Conservation (phyloP, 2,888 invertebrate species). For the Cataglyphis altisquamis region DNA sequence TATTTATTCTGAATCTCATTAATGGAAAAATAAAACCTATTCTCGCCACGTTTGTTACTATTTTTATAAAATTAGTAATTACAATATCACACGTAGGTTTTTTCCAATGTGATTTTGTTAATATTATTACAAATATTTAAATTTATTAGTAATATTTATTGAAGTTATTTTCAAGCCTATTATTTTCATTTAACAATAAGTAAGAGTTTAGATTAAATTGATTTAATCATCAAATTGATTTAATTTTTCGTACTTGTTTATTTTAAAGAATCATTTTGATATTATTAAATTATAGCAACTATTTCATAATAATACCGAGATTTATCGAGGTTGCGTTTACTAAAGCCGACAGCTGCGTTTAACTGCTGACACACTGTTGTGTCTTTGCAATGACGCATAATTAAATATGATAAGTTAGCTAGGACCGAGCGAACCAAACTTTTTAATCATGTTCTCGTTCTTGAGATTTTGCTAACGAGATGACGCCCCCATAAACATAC, state of each 20-base stretch:
- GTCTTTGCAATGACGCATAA: constrained; percentile 48
- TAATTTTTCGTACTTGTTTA: constrained; percentile 2
- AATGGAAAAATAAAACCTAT: not conserved
- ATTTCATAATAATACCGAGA: not conserved
- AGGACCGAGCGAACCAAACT: constrained; percentile 31
- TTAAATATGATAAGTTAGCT: constrained; percentile 60
- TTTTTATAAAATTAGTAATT: constrained; percentile 7
- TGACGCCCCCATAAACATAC: constrained; percentile 2
- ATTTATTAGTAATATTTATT: not conserved
- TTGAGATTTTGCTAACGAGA: not conserved
- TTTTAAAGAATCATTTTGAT: not conserved
- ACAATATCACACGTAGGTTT: not conserved
- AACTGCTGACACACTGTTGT: constrained; percentile 47
- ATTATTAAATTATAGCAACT: constrained; percentile 12
- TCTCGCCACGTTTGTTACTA: not conserved
- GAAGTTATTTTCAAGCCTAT: not conserved
- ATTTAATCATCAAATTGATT: not conserved
- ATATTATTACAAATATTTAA: not conserved
- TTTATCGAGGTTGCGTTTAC: constrained; percentile 33
- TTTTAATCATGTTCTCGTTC: constrained; percentile 25
- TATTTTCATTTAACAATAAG: not conserved
- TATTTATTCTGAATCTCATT: constrained; percentile 12
- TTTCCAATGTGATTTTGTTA: not conserved
- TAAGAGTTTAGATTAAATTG: not conserved
- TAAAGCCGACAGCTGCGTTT: constrained; percentile 41